phyloP scores from a whole-genome alignment of 2,113 vertebrate species.

The Cyanoramphus novaezelandiae region DNA sequence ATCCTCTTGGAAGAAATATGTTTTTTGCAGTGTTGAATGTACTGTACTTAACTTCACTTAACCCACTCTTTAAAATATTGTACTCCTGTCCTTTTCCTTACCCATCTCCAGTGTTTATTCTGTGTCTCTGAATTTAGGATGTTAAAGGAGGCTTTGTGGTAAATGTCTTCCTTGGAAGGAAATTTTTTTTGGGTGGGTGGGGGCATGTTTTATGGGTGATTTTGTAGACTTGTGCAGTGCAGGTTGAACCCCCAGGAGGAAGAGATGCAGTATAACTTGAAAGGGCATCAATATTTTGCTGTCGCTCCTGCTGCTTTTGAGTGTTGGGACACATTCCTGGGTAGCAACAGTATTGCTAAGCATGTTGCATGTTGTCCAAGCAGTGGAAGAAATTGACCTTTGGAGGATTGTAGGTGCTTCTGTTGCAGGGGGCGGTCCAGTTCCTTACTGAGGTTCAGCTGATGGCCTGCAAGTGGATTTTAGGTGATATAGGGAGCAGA shows the following conservation, averaged over 20 bases:
- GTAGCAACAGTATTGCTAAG: neutral
- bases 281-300: neutral
- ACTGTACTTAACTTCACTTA: neutral
- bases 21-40: neutral
- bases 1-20: neutral
- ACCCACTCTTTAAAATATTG: neutral
- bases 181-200: neutral
- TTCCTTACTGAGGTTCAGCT: neutral
- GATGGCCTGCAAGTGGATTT: neutral
- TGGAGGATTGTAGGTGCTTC: rapidly evolving
- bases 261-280: neutral
- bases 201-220: neutral
- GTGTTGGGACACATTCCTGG: neutral
- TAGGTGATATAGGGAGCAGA: neutral
- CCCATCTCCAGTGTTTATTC: neutral
- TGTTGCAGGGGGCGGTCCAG: neutral
- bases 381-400: neutral
- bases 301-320: neutral
- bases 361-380: neutral
- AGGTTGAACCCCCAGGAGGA: neutral
- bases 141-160: neutral
- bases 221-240: neutral
- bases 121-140: neutral
- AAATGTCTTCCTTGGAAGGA: neutral
- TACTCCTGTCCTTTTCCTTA: neutral